Conservation (phyloP, 35 echinoderm and acorn worm genomes). For the Patiria miniata region DNA sequence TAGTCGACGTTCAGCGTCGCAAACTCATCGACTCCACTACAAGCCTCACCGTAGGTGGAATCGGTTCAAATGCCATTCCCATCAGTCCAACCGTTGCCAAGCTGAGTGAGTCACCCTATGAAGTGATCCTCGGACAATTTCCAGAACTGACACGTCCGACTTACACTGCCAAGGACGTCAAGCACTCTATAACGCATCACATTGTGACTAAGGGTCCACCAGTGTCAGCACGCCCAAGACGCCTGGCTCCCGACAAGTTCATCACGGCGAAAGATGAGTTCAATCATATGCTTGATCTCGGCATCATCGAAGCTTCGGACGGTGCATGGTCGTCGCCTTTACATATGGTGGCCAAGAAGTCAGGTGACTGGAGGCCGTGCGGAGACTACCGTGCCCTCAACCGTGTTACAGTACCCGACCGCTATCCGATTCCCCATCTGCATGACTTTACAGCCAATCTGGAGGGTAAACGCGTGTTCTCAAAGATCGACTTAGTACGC, state of each 20-base stretch:
- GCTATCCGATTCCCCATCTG: conserved; percentile 45
- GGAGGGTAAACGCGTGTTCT: not conserved
- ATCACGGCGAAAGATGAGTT: conserved; percentile 11
- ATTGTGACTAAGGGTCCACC: conserved; percentile 20
- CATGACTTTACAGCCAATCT: conserved; percentile 40
- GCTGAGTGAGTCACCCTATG: too few relatives aligned
- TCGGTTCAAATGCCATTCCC: too few relatives aligned
- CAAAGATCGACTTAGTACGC: conserved; percentile 28
- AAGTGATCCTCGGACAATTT: too few relatives aligned
- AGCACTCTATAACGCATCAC: too few relatives aligned
- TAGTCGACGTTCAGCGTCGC: too few relatives aligned
- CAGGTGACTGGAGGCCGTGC: conserved; percentile 41
- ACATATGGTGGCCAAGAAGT: conserved; percentile 46
- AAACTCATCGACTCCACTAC: too few relatives aligned
- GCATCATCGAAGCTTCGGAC: conserved; percentile 30
- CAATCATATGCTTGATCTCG: conserved; percentile 45
- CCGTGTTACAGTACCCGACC: conserved; percentile 17
- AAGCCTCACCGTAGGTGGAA: too few relatives aligned
- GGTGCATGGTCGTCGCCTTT: conserved; percentile 40
- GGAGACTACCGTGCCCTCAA: conserved; percentile 27
- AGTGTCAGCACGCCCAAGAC: not conserved
- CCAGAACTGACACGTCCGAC: too few relatives aligned
- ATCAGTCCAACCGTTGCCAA: too few relatives aligned
- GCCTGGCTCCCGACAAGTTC: conserved; percentile 8
- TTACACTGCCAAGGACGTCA: too few relatives aligned